Evolutionary conservation across 1,140 invertebrate species (phyloP), one percentile per base, ranked within the genome.

Genomic region (Radopholus similis): DNA sequence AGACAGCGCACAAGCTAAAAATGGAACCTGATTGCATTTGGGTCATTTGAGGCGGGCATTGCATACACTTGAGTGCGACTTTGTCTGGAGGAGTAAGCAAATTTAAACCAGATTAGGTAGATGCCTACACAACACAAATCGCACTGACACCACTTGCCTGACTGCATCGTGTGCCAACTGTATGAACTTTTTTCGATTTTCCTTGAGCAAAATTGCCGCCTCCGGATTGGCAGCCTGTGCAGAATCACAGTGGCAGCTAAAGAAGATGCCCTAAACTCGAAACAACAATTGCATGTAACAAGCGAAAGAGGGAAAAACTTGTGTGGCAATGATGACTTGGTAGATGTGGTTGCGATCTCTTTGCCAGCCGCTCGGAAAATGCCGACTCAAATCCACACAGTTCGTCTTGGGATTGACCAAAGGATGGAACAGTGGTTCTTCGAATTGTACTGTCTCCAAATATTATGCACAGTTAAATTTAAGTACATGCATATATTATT

Each of bases 361-460:
- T 64, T 64, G 63, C 63, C 63, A 64, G 34, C 63, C 63, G 23
- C 63, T 64, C 23, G 63, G 63, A 23, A 64, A 64, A 58, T 42
- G 55, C 11, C 63, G 37, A 6, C 32, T 58, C 9, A 64, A 2
- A 38, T 64, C 63, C 4, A 64, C 56, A 55, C 47, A 55, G 37
- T 64, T 64, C 34, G 51, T 64, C 37, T 34, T 64, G 11, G 47
- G 23, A 64, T 58, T 53, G 2, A 64, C 26, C 11, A 55, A 18
- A 4, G 63, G 63, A 9, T 64, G 63, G 37, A 64, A 64, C 18
- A 64, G 18, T 0, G 47, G 30, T 18, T 64, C 63, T 55, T 64
- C 63, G 13, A 64, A 64, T 4, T 64, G 47, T 8, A 64, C 63
- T 9, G 23, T 38, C 63, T 64, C 23, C 42, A 55, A 4, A 4